phyloP scores from a whole-genome alignment of 23 tunicate genomes.

The Trididemnum miniatum region DNA sequence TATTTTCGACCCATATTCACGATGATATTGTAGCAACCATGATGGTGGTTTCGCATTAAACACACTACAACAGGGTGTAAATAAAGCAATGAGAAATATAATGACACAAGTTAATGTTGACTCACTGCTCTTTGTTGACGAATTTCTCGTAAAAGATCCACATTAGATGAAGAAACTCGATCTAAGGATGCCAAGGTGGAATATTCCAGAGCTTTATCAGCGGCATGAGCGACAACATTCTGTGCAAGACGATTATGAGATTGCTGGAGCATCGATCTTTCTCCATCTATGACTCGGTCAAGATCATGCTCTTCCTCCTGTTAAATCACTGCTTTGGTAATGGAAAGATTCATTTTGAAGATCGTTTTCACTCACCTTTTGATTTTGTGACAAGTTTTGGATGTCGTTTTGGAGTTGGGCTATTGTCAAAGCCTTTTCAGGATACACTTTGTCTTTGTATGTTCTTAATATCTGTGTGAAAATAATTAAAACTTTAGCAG shows the following conservation, averaged over 20 bases:
- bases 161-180: constrained; percentile 28
- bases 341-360: background rate
- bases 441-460: constrained; percentile 84
- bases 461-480: constrained; percentile 59
- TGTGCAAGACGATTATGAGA: constrained; percentile 7
- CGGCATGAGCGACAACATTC: constrained; percentile 50
- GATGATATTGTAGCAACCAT: no score
- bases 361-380: constrained; percentile 41
- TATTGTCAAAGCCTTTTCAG: constrained; percentile 67
- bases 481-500: no score
- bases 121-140: constrained; percentile 40
- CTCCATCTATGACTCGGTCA: constrained; percentile 45
- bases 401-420: constrained; percentile 42
- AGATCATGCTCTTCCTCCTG: constrained; percentile 44
- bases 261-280: constrained; percentile 5
- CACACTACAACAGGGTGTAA: no score
- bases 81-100: no score
- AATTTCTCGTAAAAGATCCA: constrained; percentile 44
- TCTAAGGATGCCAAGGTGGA: constrained; percentile 20
- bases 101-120: no score
- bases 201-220: constrained; percentile 43
- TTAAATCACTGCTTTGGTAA: background rate
- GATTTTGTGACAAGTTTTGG: constrained; percentile 23
- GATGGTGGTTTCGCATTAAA: no score
- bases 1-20: no score